phyloP scores from a whole-genome alignment of 1,140 invertebrate species.

The Drosophila mayri region DNA sequence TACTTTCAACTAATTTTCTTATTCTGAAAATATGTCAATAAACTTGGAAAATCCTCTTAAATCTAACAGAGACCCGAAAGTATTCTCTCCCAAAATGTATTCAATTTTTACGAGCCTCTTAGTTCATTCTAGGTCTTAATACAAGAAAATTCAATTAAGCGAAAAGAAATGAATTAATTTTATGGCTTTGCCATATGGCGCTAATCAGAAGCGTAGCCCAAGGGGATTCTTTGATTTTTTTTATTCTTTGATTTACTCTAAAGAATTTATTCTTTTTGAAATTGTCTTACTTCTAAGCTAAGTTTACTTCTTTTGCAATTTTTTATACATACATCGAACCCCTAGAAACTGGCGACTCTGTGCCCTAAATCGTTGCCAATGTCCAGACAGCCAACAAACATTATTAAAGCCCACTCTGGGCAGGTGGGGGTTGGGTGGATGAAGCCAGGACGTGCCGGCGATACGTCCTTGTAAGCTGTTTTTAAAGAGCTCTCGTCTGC shows the following conservation, averaged over 20 bases:
- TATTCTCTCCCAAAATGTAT: background rate
- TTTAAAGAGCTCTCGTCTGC: constrained; percentile 16
- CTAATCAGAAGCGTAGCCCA: background rate
- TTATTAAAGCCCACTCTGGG: constrained; percentile 5
- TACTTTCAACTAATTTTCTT: too few species aligned
- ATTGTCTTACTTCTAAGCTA: background rate
- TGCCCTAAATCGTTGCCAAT: constrained; percentile 5
- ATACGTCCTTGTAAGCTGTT: constrained; percentile 12
- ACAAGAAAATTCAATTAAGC: constrained; percentile 21
- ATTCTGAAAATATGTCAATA: background rate
- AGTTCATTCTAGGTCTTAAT: constrained; percentile 10
- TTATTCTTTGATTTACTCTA: too few species aligned
- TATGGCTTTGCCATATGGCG: constrained; percentile 18
- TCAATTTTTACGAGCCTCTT: background rate
- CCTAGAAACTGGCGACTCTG: background rate
- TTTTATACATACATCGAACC: background rate
- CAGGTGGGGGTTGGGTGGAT: background rate
- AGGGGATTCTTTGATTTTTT: background rate
- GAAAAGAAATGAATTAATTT: constrained; percentile 23
- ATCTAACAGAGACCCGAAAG: background rate
- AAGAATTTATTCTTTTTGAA: background rate
- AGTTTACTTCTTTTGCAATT: background rate
- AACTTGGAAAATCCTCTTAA: background rate
- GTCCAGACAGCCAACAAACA: constrained; percentile 14
- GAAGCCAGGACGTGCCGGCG: constrained; percentile 6